A percentile compares a stretch with the other conserved stretches of the same genome.
Conservation (phyloP, 2,888 invertebrate species). For the Andrena praecox region DNA sequence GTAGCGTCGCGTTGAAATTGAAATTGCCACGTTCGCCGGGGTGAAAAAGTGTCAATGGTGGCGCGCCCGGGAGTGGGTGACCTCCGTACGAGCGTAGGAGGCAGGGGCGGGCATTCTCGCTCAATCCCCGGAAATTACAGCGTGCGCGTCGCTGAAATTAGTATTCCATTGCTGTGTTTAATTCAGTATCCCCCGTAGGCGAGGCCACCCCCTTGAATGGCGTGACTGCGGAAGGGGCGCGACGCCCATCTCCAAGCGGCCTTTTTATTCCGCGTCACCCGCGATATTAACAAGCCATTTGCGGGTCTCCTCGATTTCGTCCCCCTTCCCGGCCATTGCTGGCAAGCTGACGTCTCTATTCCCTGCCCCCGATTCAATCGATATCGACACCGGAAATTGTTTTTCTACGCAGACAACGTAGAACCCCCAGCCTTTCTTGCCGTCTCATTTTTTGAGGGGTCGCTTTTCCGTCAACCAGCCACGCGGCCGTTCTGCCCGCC, state of each 20-base stretch:
- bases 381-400: constrained; percentile 31
- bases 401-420: neutral
- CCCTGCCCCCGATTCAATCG: neutral
- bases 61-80: neutral
- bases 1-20: constrained; percentile 20
- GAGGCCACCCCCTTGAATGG: constrained; percentile 43
- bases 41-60: constrained; percentile 5
- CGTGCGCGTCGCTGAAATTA: constrained; percentile 68
- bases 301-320: constrained; percentile 26
- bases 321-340: constrained; percentile 20
- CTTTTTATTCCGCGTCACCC: constrained; percentile 58
- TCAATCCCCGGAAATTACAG: constrained; percentile 46
- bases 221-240: constrained; percentile 14
- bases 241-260: neutral
- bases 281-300: constrained; percentile 66
- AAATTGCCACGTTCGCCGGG: constrained; percentile 11
- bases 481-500: too few species aligned
- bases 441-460: constrained; percentile 24
- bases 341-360: constrained; percentile 34
- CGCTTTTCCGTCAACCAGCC: constrained; percentile 19
- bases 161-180: constrained; percentile 69
- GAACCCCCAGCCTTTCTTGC: constrained; percentile 4
- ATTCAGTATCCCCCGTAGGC: constrained; percentile 36
- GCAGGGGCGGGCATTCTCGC: neutral
- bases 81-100: neutral